A percentile compares a stretch with the other conserved stretches of the same genome.
These are phyloP conservation scores for Hydractinia symbiolongicarpus DNA, from an alignment of 30 jellyfish, hydroid and myxozoan species.

Conservation along the genomic window DNA sequence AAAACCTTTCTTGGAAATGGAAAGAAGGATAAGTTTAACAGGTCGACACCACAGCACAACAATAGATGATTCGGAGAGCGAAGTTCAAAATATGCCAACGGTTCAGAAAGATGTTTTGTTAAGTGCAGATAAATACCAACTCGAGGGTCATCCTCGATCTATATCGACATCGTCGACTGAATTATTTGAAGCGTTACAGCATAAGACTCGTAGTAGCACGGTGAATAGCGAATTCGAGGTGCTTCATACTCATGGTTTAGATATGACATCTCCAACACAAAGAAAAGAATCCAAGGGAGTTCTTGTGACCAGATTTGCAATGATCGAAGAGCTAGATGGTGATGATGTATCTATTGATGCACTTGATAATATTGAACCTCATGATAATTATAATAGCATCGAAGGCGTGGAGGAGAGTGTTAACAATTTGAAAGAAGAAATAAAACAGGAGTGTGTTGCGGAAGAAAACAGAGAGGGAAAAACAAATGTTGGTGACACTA, in stretches of 20 bases:
- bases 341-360: background rate
- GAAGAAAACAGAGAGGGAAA: too few relatives aligned
- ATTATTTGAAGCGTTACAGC: too few relatives aligned
- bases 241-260: background rate
- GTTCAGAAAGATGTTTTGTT: too few relatives aligned
- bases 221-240: background rate
- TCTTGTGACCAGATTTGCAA: background rate
- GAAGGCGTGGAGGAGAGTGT: background rate
- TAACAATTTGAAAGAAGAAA: background rate
- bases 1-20: slow-evolving; percentile 16
- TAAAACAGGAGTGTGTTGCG: too few relatives aligned
- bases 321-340: background rate
- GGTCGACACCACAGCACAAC: too few relatives aligned
- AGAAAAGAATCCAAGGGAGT: background rate
- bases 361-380: background rate
- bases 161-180: too few relatives aligned
- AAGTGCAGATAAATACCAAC: too few relatives aligned
- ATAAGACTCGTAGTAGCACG: background rate
- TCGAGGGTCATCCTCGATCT: too few relatives aligned
- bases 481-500: too few relatives aligned
- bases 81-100: too few relatives aligned
- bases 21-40: slow-evolving; percentile 26
- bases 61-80: too few relatives aligned
- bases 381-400: background rate
- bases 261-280: background rate